These are phyloP conservation scores for Ashinkailepas kermadecensis DNA, from an alignment of 2,888 invertebrate genomes.

Conservation along the genomic window DNA sequence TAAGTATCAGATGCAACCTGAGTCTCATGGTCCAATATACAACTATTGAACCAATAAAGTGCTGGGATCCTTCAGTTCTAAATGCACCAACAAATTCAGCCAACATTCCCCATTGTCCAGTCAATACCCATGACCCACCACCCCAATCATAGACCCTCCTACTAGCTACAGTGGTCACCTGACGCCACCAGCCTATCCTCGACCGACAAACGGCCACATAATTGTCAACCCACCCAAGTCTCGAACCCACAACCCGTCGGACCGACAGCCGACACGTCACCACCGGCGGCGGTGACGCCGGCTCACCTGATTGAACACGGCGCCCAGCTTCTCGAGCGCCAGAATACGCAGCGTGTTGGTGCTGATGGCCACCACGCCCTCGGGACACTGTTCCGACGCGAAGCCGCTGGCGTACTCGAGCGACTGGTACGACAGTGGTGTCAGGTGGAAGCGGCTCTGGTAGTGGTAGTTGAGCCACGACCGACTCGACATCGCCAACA, in stretches of 20 bases:
- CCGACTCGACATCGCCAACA: slow-evolving; percentile 93
- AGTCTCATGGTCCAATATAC: no score
- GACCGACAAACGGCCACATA: no score
- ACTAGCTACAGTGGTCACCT: no score
- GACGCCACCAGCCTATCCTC: no score
- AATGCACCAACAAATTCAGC: no score
- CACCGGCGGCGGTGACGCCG: neutral
- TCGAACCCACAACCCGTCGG: slow-evolving; percentile 21
- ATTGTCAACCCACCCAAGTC: no score
- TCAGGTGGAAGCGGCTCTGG: slow-evolving; percentile 89
- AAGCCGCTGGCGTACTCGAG: slow-evolving; percentile 97
- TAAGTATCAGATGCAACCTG: no score
- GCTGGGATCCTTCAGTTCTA: no score
- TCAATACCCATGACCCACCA: no score
- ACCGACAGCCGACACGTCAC: neutral
- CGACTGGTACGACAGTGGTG: slow-evolving; percentile 91
- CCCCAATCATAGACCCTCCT: no score
- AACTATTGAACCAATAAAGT: no score
- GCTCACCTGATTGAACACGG: slow-evolving; percentile 84
- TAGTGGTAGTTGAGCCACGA: slow-evolving; percentile 98
- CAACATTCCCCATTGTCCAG: no score
- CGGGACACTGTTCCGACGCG: slow-evolving; percentile 90
- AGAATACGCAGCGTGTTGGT: slow-evolving; percentile 94
- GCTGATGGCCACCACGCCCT: slow-evolving; percentile 98
- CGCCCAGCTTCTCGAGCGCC: slow-evolving; percentile 94